Evolutionary conservation across 2,797 vertebrate species (phyloP).

Genomic region (Lindbergichthys nudifrons): DNA sequence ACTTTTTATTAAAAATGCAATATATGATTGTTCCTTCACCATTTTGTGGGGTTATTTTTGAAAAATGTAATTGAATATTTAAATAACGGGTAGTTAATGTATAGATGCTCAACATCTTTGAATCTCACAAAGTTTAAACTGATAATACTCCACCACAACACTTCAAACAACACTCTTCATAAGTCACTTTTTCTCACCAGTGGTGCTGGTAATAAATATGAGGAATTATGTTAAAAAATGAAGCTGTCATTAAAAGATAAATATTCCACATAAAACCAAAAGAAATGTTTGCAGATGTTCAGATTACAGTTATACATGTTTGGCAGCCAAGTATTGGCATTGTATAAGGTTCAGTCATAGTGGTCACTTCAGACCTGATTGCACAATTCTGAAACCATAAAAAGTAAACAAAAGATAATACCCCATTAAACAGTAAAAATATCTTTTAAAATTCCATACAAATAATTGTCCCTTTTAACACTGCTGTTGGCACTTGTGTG

Average conservation of each 20-base stretch:
- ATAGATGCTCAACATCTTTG: conserved; percentile 15
- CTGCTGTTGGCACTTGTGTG: conserved; percentile 73
- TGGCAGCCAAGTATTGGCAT: conserved; percentile 34
- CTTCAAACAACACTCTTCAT: background rate
- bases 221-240: conserved; percentile 8
- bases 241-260: conserved; percentile 6
- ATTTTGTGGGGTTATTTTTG: background rate
- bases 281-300: conserved; percentile 32
- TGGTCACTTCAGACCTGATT: conserved; percentile 52
- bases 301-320: conserved; percentile 36
- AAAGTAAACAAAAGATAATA: conserved; percentile 21
- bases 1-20: conserved; percentile 1
- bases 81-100: conserved; percentile 1
- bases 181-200: conserved; percentile 22
- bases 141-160: conserved; percentile 8
- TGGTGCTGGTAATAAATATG: conserved; percentile 31
- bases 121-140: conserved; percentile 15
- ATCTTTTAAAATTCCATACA: conserved; percentile 25
- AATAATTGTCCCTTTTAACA: conserved; percentile 53
- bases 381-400: conserved; percentile 53
- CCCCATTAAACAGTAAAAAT: conserved; percentile 27
- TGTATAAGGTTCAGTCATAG: conserved; percentile 49
- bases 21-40: background rate
- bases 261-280: conserved; percentile 26
- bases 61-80: background rate